Evolutionary conservation across 2,113 vertebrate genomes (phyloP).

Genomic region (Oceanites oceanicus): DNA sequence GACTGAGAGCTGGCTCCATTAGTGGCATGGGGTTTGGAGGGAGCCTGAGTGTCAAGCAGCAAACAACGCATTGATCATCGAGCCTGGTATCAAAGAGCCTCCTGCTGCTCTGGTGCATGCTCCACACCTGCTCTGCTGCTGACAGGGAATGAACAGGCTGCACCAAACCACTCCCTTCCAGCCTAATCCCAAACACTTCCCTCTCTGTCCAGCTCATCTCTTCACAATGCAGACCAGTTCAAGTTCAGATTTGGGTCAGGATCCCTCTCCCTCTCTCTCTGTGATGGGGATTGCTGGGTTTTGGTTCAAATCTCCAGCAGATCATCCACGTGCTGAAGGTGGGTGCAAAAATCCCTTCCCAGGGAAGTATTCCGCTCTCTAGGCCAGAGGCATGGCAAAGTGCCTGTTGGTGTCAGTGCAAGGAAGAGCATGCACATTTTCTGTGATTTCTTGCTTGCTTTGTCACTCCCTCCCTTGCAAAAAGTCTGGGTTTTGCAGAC

Average conservation of each 20-base stretch:
- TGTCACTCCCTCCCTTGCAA: background rate
- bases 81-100: background rate
- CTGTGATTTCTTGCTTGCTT: background rate
- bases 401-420: accelerated
- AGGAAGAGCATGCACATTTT: background rate
- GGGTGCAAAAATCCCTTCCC: background rate
- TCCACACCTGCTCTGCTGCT: background rate
- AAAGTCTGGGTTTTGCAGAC: background rate
- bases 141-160: background rate
- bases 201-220: background rate
- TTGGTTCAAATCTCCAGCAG: background rate
- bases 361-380: accelerated
- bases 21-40: background rate
- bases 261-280: background rate
- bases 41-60: background rate
- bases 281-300: background rate
- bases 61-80: background rate
- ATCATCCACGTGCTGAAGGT: accelerated
- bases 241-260: background rate
- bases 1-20: accelerated
- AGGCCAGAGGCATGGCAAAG: background rate
- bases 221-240: background rate
- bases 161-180: background rate
- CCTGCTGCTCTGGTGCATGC: background rate
- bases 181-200: background rate